Evolutionary conservation across 2,797 vertebrate species (phyloP), one percentile per base, ranked within the genome.

Genomic region (Pseudotriccus pelzelni): DNA sequence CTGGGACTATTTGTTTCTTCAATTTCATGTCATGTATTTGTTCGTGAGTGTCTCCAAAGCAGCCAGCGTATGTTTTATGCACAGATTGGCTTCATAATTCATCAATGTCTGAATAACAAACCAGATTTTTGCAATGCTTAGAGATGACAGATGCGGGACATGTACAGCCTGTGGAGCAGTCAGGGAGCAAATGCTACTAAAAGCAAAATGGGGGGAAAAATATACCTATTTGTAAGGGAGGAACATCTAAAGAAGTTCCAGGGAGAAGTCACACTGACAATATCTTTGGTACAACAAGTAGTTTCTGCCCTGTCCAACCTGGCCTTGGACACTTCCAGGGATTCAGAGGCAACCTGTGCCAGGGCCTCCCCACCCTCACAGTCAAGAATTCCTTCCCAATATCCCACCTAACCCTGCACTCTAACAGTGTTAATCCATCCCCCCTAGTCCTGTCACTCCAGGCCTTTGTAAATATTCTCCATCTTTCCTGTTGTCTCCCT

Each of bases 51-150:
- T 32, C 39, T 87, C 70, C 68, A 64, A 73, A 56, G 50, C 63
- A 93, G 77, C 27, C 23, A 89, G 74, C 25, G 64, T 30, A 77
- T 67, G 69, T 75, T 87, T 94, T 62, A 94, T 86, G 82, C 76
- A 88, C 49, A 80, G 70, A 30, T 7, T 28, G 41, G n/a, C 64
- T 63, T 87, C 53, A 17, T 74, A 77, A 93, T 92, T 91, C 74
- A 92, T 59, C 87, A 87, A 2, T 4, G 62, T 28, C 87, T 78
- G 56, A 91, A 68, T 23, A 87, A 69, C 41, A 87, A 90, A 63
- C 27, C 5, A 39, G 49, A 68, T 76, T 84, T 85, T 83, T 0
- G 2, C 75, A 91, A 34, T 9, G 55, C 55, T 49, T 28, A 9
- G 47, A 44, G 68, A 59, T 49, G 69, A 77, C 83, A 80, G 87